Conservation (phyloP, 2,888 invertebrate genomes). For the Rhagonycha fulva region DNA sequence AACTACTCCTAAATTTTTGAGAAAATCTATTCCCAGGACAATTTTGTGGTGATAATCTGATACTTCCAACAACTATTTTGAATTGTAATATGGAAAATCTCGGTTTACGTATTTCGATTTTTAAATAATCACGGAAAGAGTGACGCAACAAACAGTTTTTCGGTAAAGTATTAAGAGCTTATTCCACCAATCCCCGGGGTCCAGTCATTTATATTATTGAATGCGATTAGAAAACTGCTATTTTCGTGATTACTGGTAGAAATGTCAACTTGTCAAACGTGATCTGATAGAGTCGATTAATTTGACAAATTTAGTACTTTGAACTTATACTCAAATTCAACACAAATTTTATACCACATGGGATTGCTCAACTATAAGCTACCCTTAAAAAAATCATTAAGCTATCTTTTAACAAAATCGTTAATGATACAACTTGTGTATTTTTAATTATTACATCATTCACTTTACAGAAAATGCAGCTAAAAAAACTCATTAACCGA, state of each 20-base stretch:
- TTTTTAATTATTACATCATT: background rate
- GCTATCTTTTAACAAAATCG: too few relatives aligned
- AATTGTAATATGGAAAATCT: too few relatives aligned
- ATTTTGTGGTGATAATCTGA: background rate
- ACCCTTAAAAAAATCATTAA: too few relatives aligned
- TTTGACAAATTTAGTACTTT: background rate
- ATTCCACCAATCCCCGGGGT: background rate
- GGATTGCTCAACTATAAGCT: too few relatives aligned
- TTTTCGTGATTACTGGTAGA: background rate
- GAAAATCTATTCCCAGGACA: background rate
- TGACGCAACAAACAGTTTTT: background rate
- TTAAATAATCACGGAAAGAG: background rate
- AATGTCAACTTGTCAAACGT: background rate
- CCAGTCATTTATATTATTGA: background rate
- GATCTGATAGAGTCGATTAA: background rate
- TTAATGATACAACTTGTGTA: background rate
- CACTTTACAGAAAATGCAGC: background rate
- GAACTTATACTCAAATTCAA: too few relatives aligned
- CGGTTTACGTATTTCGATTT: too few relatives aligned
- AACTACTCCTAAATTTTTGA: background rate
- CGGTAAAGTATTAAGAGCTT: background rate
- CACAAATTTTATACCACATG: too few relatives aligned
- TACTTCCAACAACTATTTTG: too few relatives aligned
- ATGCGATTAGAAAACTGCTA: background rate
- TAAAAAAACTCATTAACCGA: background rate